Base-by-base conservation (phyloP, 2,888 invertebrate genomes). In the Rhodophaea formosa region DNA sequence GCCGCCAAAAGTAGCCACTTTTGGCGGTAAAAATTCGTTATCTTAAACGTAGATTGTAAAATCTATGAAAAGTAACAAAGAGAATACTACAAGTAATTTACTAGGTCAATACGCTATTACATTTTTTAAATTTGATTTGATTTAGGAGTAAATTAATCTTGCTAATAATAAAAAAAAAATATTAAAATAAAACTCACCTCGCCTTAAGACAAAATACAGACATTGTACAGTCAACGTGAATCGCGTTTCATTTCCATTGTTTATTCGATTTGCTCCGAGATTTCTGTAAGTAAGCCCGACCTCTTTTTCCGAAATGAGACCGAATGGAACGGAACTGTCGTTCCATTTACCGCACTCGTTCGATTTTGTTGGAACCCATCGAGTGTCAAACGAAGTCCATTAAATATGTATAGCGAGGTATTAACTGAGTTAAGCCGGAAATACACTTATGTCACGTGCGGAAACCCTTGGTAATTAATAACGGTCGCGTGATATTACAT, bases 321-420 rank as follows among this genome's bases (percentile, higher is more conserved):
- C 17, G 46, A 46, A 16, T 39, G 39, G 23, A 39, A 39, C 17
- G 46, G 17, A 46, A 46, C 46, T 46, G 46, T 23, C 17, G 46
- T 46, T 12, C 17, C 46, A 46, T 46, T 46, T 46, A 46, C 46
- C 32, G 30, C 14, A 32, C 32, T 32, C 30, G 49, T 49, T 32
- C 49, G 49, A 49, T 49, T 49, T 49, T 32, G 49, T 30, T 49
- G 32, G 23, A 49, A 49, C 32, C 49, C 49, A 32, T 32, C 49
- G 49, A 49, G 15, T 49, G 44, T 45, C 44, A 45, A 45, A 45
- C 44, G 44, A 45, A 45, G 8, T 45, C 5, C n/a, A 39, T 39
- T 39, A 39, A 39, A 46, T 29, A 46, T 46, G 46, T 46, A 46
- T 23, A 29, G 29, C 46, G 12, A 29, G 45, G n/a, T 46, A 46